These are phyloP conservation scores for Syngnathus floridae DNA, from an alignment of 2,113 vertebrate genomes.

Conservation along the genomic window DNA sequence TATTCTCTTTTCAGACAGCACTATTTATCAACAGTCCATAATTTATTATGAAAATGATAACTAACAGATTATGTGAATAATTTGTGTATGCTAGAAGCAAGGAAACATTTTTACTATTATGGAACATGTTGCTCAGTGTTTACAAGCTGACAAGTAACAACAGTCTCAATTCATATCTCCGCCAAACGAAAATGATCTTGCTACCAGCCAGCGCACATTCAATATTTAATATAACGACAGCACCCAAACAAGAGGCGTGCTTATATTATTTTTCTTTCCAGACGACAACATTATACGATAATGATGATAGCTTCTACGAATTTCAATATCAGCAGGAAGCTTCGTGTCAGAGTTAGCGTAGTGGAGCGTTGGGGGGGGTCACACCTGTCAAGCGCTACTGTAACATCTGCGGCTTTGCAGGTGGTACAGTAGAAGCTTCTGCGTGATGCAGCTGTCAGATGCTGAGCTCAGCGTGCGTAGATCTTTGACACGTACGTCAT, in stretches of 20 bases:
- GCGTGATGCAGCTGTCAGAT: constrained; percentile 13
- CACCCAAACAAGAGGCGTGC: constrained; percentile 30
- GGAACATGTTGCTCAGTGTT: constrained; percentile 55
- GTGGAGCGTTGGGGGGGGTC: constrained; percentile 3
- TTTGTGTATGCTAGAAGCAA: background rate
- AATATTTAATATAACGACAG: constrained; percentile 17
- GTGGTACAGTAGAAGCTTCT: background rate
- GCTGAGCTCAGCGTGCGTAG: background rate
- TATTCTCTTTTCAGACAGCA: background rate
- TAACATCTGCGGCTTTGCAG: constrained; percentile 26
- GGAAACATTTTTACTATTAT: constrained; percentile 43
- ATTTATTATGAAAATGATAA: background rate
- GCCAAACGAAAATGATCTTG: constrained; percentile 27
- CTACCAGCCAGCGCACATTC: constrained; percentile 12
- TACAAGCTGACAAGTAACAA: constrained; percentile 18
- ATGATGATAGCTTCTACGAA: constrained; percentile 15
- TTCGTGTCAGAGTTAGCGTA: constrained; percentile 30
- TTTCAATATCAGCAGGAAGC: background rate
- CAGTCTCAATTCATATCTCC: constrained; percentile 11
- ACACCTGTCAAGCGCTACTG: constrained; percentile 24
- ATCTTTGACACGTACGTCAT: background rate
- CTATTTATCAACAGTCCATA: background rate
- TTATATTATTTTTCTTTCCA: constrained; percentile 7
- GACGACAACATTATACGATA: constrained; percentile 27
- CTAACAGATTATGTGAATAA: background rate